Base-by-base conservation (phyloP, 2,113 vertebrate genomes). In the Periophthalmodon schlosseri region DNA sequence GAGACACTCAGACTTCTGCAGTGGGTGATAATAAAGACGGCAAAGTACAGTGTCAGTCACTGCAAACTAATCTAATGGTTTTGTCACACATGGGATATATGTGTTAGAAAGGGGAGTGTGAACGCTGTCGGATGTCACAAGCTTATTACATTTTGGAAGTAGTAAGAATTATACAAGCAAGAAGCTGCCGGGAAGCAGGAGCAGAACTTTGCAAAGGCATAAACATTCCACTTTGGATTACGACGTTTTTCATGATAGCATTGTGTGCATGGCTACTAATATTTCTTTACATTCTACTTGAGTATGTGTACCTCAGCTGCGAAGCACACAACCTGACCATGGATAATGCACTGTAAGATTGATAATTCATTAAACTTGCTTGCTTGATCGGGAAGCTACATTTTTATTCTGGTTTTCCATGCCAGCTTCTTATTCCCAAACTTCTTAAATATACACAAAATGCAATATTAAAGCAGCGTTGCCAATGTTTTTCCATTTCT, bases 1-100 rank as follows among this genome's bases (percentile, higher is more conserved):
- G 49, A 8, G 13, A 15, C 14, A 68, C 47, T 3, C 11, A 74
- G 67, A 75, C 72, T 47, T 75, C 68, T 68, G 74, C 70, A 81
- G 11, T 24, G 46, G 68, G 52, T 63, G 73, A 82, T 66, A 74
- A 70, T 47, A 46, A n/a, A 69, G 58, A 72, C 18, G 46, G 44
- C 15, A 21, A 28, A 60, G 34, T 28, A 60, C 23, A 20, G 16
- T 65, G 63, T 65, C 63, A 39, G 18, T 39, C 63, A 34, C 60
- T 2, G 15, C 60, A 63, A 34, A 63, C 60, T 34, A 63, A 63
- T 63, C 60, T 9, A 8, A 63, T 63, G 13, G 0, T 63, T 63
- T 28, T 34, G 24, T 65, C 33, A 65, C 34, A 65, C 63, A 39
- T 65, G 18, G 63, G 33, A 20, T 65, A 39, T 39, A 16, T 12